Percentiles rank a stretch among this genome's conserved stretches.
Conservation (phyloP, 92 coral and sea anemone species). For the Parazoanthus darwini region DNA sequence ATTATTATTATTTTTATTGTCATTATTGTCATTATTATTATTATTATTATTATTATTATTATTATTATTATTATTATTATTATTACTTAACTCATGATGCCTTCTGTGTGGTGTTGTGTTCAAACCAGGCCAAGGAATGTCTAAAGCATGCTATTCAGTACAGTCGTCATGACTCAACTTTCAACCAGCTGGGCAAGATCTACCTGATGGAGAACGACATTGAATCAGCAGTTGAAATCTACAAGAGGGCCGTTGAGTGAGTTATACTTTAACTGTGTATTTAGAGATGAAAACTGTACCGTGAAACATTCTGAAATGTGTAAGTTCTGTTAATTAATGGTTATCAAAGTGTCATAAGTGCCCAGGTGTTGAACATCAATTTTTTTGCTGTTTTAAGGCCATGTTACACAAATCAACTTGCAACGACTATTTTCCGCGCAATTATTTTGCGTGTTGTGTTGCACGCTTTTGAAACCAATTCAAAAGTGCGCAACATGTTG, state of each 20-base stretch:
- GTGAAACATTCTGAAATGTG: background rate
- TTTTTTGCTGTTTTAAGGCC: background rate
- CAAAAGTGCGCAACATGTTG: too few relatives aligned
- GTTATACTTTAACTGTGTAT: conserved; percentile 26
- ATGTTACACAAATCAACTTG: too few relatives aligned
- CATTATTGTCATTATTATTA: too few relatives aligned
- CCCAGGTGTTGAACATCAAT: background rate
- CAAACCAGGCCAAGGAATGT: conserved; percentile 81
- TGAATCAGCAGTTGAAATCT: conserved; percentile 85
- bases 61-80: too few relatives aligned
- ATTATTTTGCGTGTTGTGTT: too few relatives aligned
- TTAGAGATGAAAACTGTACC: background rate
- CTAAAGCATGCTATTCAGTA: conserved; percentile 93
- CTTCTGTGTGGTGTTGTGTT: background rate
- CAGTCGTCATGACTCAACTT: conserved; percentile 95
- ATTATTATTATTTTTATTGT: too few relatives aligned
- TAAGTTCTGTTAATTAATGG: background rate
- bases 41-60: too few relatives aligned
- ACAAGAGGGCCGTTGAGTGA: conserved; percentile 94
- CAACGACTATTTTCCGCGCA: too few relatives aligned
- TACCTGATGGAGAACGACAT: conserved; percentile 83
- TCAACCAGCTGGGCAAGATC: conserved; percentile 88
- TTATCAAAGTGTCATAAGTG: too few relatives aligned
- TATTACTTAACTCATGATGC: background rate
- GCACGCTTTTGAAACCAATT: too few relatives aligned